Percentiles rank a stretch among this genome's conserved stretches.
Evolutionary conservation across 2,797 vertebrate genomes (phyloP).

Genomic region (Gallinago nigripennis): DNA sequence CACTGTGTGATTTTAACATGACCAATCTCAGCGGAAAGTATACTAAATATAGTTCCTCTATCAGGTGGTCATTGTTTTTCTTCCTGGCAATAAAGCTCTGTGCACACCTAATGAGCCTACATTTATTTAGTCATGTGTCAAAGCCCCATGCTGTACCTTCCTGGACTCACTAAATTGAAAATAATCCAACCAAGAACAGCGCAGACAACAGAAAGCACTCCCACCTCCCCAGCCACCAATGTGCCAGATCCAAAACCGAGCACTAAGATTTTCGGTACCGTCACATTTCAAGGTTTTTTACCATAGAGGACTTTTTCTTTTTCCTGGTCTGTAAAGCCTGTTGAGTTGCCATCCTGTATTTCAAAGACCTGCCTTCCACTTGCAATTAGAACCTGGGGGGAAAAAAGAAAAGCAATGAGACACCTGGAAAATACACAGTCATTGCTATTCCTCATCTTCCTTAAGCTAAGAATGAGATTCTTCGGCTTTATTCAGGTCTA

Average conservation of each 20-base stretch:
- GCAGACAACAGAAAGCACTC: neutral
- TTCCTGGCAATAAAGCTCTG: neutral
- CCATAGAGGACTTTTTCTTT: conserved; percentile 59
- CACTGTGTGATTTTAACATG: neutral
- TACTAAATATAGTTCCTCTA: neutral
- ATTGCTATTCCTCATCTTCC: neutral
- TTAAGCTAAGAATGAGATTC: neutral
- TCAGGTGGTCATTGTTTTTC: neutral
- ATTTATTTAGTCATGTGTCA: neutral
- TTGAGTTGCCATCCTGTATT: conserved; percentile 58
- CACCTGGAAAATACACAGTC: neutral
- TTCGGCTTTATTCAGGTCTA: neutral
- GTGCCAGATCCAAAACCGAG: neutral
- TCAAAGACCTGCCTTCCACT: conserved; percentile 3
- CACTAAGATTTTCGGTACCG: neutral
- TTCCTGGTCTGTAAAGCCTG: conserved; percentile 40
- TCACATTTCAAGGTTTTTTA: neutral
- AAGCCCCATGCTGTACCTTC: neutral
- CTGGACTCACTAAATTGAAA: neutral
- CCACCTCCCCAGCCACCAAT: neutral
- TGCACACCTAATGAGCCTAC: neutral
- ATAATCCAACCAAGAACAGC: neutral
- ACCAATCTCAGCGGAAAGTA: neutral
- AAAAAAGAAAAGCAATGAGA: neutral
- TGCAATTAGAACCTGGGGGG: neutral